These are phyloP conservation scores for Semaprochilodus insignis DNA, from an alignment of 2,797 vertebrate species.

Conservation along the genomic window DNA sequence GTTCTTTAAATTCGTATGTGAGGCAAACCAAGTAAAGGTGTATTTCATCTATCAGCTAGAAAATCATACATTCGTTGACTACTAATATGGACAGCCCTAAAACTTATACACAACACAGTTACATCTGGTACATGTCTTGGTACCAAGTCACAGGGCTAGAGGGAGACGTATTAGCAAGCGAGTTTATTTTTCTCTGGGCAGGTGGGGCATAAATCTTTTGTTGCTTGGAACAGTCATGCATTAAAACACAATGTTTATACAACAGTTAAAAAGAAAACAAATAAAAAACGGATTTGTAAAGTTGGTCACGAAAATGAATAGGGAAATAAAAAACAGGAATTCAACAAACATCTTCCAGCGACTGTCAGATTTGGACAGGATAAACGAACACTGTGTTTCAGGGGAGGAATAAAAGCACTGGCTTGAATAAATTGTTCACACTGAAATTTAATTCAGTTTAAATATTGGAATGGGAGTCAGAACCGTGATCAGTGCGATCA, in stretches of 20 bases:
- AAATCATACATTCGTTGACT: not conserved
- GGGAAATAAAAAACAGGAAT: conserved; percentile 15
- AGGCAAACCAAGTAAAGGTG: too few species aligned
- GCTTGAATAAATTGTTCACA: not conserved
- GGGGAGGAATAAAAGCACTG: conserved; percentile 11
- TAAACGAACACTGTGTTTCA: conserved; percentile 39
- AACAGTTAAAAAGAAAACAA: not conserved
- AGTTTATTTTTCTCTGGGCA: conserved; percentile 42
- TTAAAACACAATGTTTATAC: not conserved
- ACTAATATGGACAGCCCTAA: not conserved
- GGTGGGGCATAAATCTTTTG: not conserved
- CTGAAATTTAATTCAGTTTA: conserved; percentile 2
- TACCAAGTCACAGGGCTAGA: not conserved
- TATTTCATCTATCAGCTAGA: too few species aligned
- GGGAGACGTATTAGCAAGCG: conserved; percentile 16
- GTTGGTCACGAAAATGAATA: conserved; percentile 1
- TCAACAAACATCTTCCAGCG: not conserved
- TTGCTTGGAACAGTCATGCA: not conserved
- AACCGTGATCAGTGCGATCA: not conserved
- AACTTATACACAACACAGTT: not conserved
- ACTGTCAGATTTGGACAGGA: conserved; percentile 15
- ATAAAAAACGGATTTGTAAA: not conserved
- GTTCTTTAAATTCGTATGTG: too few species aligned
- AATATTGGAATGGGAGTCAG: not conserved
- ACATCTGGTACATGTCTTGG: not conserved